Base-by-base conservation (phyloP, 2,113 vertebrate species). In the Hyaena hyaena region DNA sequence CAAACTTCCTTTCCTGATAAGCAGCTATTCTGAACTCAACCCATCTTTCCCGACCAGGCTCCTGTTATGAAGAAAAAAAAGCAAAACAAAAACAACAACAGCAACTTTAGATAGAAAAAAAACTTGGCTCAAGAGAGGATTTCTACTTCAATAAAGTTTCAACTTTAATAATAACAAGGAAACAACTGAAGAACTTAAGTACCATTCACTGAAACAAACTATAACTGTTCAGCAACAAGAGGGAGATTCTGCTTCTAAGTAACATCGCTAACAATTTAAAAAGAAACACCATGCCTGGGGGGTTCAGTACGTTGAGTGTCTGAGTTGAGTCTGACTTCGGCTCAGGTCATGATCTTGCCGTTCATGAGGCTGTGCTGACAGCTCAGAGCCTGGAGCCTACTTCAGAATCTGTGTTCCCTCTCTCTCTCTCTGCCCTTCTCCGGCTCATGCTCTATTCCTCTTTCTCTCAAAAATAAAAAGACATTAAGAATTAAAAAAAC, bases 11-110 rank as follows among this genome's bases (percentile, higher is more conserved):
- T 48, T 88, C 94, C 33, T 71, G 91, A 93, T 93, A 97, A 96
- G 73, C 90, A 97, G 85, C 85, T 97, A 61, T 77, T 95, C 63
- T 66, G 28, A 95, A 91, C 39, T 91, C 61, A 84, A 66, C 24
- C 45, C 97, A 95, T 95, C 93, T 96, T 95, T 96, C 86, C 83
- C 55, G 35, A 88, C 23, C 85, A 97, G 81, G 48, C 12, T 58
- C 17, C 24, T 26, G n/a, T 77, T 74, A 88, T 28, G 19, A 24
- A 69, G 10, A 7, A 43, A 77, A 74, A 10, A 66, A 77, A 77
- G 74, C 74, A 48, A 77, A 69, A 88, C 7, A 92, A 86, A 65
- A 63, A 71, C 10, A 50, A 71, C 10, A 50, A 24, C 31, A 53
- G 12, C 17, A 77, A 87, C 43, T 48, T 89, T 3, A 65, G 24